Conservation (phyloP, 1,140 invertebrate species). For the Oncopeltus fasciatus region DNA sequence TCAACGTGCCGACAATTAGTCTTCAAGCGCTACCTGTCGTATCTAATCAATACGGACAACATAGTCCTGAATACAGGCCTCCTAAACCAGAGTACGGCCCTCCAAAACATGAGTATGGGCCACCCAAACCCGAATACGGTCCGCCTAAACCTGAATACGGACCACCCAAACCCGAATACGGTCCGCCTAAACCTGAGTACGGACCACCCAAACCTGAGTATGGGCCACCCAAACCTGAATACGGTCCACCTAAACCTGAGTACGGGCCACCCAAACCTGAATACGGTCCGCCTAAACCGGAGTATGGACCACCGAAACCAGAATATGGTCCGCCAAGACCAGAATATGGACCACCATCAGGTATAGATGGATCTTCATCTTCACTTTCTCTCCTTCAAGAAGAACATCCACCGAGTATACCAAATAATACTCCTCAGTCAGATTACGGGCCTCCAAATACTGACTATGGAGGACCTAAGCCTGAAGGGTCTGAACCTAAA, state of each 20-base stretch:
- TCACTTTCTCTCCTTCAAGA: background rate
- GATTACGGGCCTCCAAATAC: slow-evolving; percentile 15
- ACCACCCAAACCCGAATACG: slow-evolving; percentile 11
- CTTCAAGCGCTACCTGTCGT: slow-evolving; percentile 3
- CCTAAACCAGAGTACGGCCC: slow-evolving; percentile 12
- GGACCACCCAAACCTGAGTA: slow-evolving; percentile 12
- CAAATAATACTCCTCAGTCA: slow-evolving; percentile 11
- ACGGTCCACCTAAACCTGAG: slow-evolving; percentile 9
- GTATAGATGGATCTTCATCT: slow-evolving; percentile 13
- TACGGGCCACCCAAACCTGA: slow-evolving; percentile 15
- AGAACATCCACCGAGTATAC: slow-evolving; percentile 8
- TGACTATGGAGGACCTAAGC: slow-evolving; percentile 12
- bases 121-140: slow-evolving; percentile 14
- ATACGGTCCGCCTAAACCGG: slow-evolving; percentile 15
- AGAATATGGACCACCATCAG: slow-evolving; percentile 15
- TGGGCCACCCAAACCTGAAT: slow-evolving; percentile 11
- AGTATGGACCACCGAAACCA: slow-evolving; percentile 14
- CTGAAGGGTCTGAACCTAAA: slow-evolving; percentile 10
- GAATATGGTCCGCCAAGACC: slow-evolving; percentile 12
- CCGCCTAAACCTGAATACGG: slow-evolving; percentile 18
- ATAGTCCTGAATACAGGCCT: slow-evolving; percentile 13
- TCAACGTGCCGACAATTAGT: slow-evolving; percentile 17
- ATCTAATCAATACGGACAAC: slow-evolving; percentile 2
- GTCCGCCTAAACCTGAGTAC: slow-evolving; percentile 16
- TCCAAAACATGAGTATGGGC: slow-evolving; percentile 14